These are phyloP conservation scores for Rhingia rostrata DNA, from an alignment of 2,888 invertebrate species.

Conservation along the genomic window DNA sequence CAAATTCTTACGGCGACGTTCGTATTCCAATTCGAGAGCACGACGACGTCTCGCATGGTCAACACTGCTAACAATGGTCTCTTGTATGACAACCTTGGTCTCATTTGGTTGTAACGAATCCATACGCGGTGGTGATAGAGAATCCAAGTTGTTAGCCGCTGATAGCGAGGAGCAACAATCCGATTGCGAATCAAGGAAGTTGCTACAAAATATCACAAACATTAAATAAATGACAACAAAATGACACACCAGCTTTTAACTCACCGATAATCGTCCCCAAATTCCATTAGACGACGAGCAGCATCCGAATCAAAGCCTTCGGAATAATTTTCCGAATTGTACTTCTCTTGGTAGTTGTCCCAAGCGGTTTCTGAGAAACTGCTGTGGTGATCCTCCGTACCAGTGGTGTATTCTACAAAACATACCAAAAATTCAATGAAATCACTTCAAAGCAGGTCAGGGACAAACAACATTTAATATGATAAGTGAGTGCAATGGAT, in stretches of 20 bases:
- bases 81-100: slow-evolving; percentile 80
- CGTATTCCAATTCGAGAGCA: slow-evolving; percentile 82
- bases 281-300: slow-evolving; percentile 91
- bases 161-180: slow-evolving; percentile 93
- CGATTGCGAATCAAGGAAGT: slow-evolving; percentile 94
- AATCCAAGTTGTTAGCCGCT: slow-evolving; percentile 85
- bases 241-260: slow-evolving; percentile 45
- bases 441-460: background rate
- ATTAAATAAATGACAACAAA: background rate
- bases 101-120: slow-evolving; percentile 82
- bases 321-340: slow-evolving; percentile 94
- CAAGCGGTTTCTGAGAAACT: slow-evolving; percentile 96
- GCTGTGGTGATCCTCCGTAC: slow-evolving; percentile 88
- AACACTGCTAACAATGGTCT: slow-evolving; percentile 81
- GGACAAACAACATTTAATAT: slow-evolving; percentile 37
- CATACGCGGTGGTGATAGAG: slow-evolving; percentile 83
- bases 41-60: slow-evolving; percentile 82
- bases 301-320: slow-evolving; percentile 93
- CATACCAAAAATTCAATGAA: slow-evolving; percentile 14
- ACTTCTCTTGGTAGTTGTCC: slow-evolving; percentile 98
- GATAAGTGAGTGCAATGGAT: slow-evolving; percentile 50
- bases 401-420: slow-evolving; percentile 85
- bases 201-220: slow-evolving; percentile 79
- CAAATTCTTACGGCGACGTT: slow-evolving; percentile 81
- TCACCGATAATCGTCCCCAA: slow-evolving; percentile 93